Evolutionary conservation across 30 jellyfish, hydroid and myxozoan genomes (phyloP), one percentile per base, ranked within the genome.

Genomic region (Aurelia sp.): DNA sequence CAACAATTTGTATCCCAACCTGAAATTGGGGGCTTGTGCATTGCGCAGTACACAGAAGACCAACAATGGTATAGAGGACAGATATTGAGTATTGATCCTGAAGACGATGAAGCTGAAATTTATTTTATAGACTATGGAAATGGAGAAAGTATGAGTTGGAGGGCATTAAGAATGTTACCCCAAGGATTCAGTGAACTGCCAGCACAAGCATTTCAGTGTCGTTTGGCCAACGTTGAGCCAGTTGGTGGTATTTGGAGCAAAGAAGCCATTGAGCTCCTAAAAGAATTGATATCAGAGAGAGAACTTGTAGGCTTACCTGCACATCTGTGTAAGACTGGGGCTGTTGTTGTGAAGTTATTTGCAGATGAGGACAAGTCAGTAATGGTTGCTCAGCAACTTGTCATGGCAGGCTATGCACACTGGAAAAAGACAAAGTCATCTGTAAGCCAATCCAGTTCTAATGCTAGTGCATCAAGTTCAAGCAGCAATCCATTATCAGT

Each of bases 31-130:
- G 61, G 40, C 16, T 59, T 96, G 16, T 93, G 98, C 61, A 57
- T 97, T 62, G 98, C 98, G n/a, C 78, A 74, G 86, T 93, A 16
- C 61, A 60, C 97, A 15, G 97, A 83, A 37, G 98, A 93, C 62
- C 86, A 76, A n/a, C 87, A 51, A 53, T 93, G 98, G 98, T 93
- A 93, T 71, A 66, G 98, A 30, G 98, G 93, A 13, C 80, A 90
- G 62, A 70, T 93, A 87, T 96, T 81, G 83, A 71, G 90, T 6
- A 15, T 81, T 4, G 76, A 50, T 10, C 55, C 55, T 13, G 90
- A 81, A 52, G 83, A 52, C 13, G 90, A 81, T 21, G 87, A 63
- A 15, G 96, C 75, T 27, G 99, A 94, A 71, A 95, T 94, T 11
- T 69, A 66, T 74, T 94, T 82, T 70, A 37, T 94, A 11, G 99